Conservation (phyloP, 64 coral and sea anemone genomes). For the Platygyra sinensis region DNA sequence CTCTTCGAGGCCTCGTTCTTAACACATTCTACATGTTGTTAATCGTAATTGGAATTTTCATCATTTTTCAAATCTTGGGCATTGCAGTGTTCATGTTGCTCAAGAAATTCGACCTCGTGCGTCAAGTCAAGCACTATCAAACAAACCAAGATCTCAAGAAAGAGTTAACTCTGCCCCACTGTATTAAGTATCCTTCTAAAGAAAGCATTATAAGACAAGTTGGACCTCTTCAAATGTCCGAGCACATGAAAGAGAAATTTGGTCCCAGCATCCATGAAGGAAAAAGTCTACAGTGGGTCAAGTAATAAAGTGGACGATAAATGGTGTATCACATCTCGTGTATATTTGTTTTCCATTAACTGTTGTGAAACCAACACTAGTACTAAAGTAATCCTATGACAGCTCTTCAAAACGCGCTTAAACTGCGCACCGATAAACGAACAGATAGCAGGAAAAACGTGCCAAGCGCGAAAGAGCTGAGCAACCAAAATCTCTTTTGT, state of each 20-base stretch:
- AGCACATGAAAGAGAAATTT: constrained; percentile 31
- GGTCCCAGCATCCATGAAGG: constrained; percentile 31
- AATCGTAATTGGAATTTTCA: constrained; percentile 52
- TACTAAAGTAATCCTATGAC: too few species aligned
- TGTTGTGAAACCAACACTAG: too few species aligned
- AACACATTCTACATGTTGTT: constrained; percentile 79
- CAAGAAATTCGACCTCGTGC: constrained; percentile 69
- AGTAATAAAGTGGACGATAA: not conserved
- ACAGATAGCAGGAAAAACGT: too few species aligned
- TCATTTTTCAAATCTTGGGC: constrained; percentile 48
- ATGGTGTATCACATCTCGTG: not conserved
- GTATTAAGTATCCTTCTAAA: constrained; percentile 26
- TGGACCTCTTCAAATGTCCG: constrained; percentile 28
- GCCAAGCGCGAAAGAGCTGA: too few species aligned
- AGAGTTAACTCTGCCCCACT: constrained; percentile 27
- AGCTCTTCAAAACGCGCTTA: too few species aligned
- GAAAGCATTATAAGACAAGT: not conserved
- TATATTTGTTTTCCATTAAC: too few species aligned
- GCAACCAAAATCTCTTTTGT: too few species aligned
- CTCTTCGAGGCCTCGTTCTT: constrained; percentile 46
- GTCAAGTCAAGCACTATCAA: constrained; percentile 74
- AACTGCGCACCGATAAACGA: too few species aligned
- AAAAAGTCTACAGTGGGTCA: constrained; percentile 43
- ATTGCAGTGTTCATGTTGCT: constrained; percentile 49
- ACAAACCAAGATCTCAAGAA: constrained; percentile 32